Conservation (phyloP, 2,888 invertebrate genomes). For the Drosophila vallismaia region DNA sequence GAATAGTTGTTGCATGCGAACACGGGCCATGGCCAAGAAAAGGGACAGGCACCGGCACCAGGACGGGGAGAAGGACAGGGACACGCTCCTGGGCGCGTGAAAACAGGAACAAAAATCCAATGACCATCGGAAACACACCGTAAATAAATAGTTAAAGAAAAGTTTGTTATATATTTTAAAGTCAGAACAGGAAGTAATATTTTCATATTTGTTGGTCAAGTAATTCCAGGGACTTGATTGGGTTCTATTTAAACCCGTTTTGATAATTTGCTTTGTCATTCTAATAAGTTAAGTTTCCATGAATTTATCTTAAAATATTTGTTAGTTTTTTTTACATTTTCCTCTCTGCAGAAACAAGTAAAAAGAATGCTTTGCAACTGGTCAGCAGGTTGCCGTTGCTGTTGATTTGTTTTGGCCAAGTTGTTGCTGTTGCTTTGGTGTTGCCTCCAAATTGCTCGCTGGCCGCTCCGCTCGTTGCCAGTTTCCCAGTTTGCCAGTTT, state of each 20-base stretch:
- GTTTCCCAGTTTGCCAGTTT: constrained; percentile 41
- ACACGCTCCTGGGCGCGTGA: constrained; percentile 60
- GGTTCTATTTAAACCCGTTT: no score
- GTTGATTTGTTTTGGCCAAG: constrained; percentile 56
- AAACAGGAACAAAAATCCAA: constrained; percentile 37
- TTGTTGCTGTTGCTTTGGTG: constrained; percentile 29
- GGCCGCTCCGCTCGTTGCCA: constrained; percentile 43
- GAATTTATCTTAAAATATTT: background rate
- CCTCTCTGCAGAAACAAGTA: constrained; percentile 6
- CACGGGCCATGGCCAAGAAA: constrained; percentile 24
- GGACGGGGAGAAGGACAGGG: constrained; percentile 35
- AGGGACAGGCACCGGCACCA: constrained; percentile 7
- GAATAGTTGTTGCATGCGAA: constrained; percentile 29
- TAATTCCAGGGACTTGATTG: no score
- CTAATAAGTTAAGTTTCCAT: background rate
- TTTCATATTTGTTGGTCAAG: background rate
- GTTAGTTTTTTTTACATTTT: background rate
- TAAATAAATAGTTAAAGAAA: constrained; percentile 2
- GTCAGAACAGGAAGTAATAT: background rate
- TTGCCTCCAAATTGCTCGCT: constrained; percentile 41
- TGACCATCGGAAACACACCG: constrained; percentile 37
- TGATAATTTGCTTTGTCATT: no score
- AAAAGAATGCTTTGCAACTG: constrained; percentile 44
- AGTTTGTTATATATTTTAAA: background rate
- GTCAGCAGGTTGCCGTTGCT: constrained; percentile 67